Evolutionary conservation across 2,797 vertebrate species (phyloP).

Genomic region (Xenentodon cancila): DNA sequence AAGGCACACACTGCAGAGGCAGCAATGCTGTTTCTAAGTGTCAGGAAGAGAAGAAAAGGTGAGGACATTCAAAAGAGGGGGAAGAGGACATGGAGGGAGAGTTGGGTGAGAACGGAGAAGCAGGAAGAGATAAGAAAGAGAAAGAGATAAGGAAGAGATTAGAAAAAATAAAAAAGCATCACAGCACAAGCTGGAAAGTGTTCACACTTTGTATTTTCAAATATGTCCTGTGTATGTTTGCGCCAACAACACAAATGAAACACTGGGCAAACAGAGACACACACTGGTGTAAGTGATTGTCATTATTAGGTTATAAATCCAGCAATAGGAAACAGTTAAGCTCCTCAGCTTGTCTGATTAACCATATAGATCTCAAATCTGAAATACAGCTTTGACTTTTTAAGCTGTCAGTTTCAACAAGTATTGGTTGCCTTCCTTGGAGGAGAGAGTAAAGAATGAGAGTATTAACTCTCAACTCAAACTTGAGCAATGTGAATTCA

Average conservation of each 20-base stretch:
- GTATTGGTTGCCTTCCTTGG: conserved; percentile 47
- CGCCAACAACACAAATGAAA: conserved; percentile 51
- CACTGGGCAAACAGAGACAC: conserved; percentile 20
- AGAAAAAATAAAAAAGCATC: conserved; percentile 9
- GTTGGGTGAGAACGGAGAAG: conserved; percentile 26
- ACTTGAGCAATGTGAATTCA: conserved; percentile 72
- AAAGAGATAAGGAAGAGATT: conserved; percentile 3
- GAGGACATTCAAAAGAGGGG: conserved; percentile 5
- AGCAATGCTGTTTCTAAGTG: conserved; percentile 94
- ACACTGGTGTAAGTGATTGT: conserved; percentile 39
- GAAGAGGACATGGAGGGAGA: not conserved
- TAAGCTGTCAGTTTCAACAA: conserved; percentile 74
- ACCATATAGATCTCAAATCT: conserved; percentile 57
- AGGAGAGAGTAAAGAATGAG: conserved; percentile 69
- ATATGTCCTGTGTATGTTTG: conserved; percentile 30
- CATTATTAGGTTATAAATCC: conserved; percentile 67
- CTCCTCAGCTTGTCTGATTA: conserved; percentile 61
- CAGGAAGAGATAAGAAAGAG: conserved; percentile 6
- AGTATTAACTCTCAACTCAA: conserved; percentile 69
- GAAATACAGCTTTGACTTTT: conserved; percentile 80
- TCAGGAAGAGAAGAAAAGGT: conserved; percentile 18
- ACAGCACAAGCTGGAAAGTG: conserved; percentile 1
- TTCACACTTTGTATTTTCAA: conserved; percentile 16
- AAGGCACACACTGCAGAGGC: conserved; percentile 97
- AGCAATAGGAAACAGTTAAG: conserved; percentile 66